These are phyloP conservation scores for Myotis myotis DNA, from an alignment of 2,797 vertebrate species.

Conservation along the genomic window DNA sequence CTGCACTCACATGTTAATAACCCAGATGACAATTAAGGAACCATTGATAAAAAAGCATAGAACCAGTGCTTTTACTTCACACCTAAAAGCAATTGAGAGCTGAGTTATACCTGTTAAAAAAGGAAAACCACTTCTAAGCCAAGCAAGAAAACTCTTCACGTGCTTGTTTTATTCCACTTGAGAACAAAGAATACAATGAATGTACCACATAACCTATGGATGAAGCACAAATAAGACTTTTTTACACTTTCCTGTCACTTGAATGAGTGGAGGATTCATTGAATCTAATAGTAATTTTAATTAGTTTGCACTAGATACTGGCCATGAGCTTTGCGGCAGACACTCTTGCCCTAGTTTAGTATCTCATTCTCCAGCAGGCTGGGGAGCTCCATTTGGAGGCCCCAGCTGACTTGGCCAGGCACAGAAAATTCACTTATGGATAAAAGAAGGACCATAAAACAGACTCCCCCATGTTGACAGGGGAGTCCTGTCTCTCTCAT, in stretches of 20 bases:
- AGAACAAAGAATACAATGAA: slow-evolving; percentile 74
- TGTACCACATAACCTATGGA: slow-evolving; percentile 16
- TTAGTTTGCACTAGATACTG: slow-evolving; percentile 38
- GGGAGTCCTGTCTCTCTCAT: not conserved
- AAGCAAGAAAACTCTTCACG: slow-evolving; percentile 49
- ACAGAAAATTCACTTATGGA: not conserved
- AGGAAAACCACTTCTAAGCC: slow-evolving; percentile 64
- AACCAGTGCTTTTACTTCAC: slow-evolving; percentile 78
- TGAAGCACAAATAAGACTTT: slow-evolving; percentile 52
- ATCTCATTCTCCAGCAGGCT: slow-evolving; percentile 23
- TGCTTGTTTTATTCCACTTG: slow-evolving; percentile 57
- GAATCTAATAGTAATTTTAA: slow-evolving; percentile 63
- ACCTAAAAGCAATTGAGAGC: slow-evolving; percentile 76
- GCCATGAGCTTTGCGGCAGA: slow-evolving; percentile 20
- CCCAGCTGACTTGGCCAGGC: not conserved
- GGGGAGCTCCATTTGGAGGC: slow-evolving; percentile 31
- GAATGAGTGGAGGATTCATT: slow-evolving; percentile 29
- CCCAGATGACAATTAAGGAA: slow-evolving; percentile 84
- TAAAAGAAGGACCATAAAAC: slow-evolving; percentile 21
- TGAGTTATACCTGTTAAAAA: slow-evolving; percentile 73
- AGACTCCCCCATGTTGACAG: not conserved
- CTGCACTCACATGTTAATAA: slow-evolving; percentile 85
- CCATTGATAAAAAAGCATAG: slow-evolving; percentile 78
- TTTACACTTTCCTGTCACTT: slow-evolving; percentile 22
- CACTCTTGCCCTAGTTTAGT: slow-evolving; percentile 30